Percentiles rank a stretch among this genome's conserved stretches.
Evolutionary conservation across 23 tunicate genomes (phyloP).

Genomic region (Styela plicata): DNA sequence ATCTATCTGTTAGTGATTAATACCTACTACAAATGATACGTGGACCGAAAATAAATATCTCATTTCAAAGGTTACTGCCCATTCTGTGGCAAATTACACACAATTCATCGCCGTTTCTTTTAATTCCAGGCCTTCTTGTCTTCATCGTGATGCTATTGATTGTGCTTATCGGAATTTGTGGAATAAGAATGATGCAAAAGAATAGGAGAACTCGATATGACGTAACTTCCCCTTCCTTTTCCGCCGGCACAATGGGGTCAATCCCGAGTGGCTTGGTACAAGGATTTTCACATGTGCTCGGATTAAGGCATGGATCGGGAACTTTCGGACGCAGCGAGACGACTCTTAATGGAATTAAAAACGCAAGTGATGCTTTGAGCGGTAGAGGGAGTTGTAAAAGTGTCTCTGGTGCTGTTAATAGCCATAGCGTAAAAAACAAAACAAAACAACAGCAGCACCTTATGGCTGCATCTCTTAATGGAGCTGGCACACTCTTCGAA

Average conservation of each 20-base stretch:
- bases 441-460: background rate
- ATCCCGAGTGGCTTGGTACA: slow-evolving; percentile 21
- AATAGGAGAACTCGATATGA: slow-evolving; percentile 2
- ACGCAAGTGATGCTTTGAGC: slow-evolving; percentile 15
- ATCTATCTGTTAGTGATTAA: too few relatives aligned
- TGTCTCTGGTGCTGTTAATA: background rate
- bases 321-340: slow-evolving; percentile 27
- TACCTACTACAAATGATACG: too few relatives aligned
- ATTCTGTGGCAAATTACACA: too few relatives aligned
- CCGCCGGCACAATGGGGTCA: slow-evolving; percentile 31
- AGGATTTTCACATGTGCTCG: slow-evolving; percentile 14
- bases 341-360: background rate
- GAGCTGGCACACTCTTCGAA: background rate
- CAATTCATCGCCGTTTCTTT: too few relatives aligned
- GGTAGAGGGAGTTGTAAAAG: slow-evolving; percentile 25
- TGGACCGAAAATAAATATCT: too few relatives aligned
- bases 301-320: slow-evolving; percentile 22
- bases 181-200: background rate
- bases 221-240: slow-evolving; percentile 13
- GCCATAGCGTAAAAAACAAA: background rate
- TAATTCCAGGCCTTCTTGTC: slow-evolving; percentile 24
- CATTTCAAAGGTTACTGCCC: too few relatives aligned
- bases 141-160: slow-evolving; percentile 20
- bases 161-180: slow-evolving; percentile 16
- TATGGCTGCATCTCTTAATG: background rate